Evolutionary conservation across 2,113 vertebrate species (phyloP).

Genomic region (Mobula birostris): DNA sequence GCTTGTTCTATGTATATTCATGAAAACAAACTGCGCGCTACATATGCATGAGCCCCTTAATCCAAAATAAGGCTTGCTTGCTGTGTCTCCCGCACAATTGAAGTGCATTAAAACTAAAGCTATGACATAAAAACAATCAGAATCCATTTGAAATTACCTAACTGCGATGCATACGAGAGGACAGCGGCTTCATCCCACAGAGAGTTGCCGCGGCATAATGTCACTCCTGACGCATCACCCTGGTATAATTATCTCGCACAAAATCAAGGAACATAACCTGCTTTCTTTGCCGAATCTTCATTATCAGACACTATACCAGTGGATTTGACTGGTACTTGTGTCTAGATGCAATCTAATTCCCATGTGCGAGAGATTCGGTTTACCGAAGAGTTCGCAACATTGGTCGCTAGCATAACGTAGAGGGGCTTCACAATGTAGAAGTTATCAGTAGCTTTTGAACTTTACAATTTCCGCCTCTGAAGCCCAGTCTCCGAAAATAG

Average conservation of each 20-base stretch:
- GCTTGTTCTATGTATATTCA: constrained; percentile 7
- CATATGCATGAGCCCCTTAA: constrained; percentile 28
- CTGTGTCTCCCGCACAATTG: not conserved
- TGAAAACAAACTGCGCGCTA: not conserved
- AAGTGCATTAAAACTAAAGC: not conserved
- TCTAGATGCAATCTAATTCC: not conserved
- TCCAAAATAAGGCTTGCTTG: constrained; percentile 31
- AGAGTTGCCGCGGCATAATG: not conserved
- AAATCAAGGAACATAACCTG: not conserved
- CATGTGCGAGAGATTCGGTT: too few relatives aligned
- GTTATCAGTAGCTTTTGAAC: not conserved
- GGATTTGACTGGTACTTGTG: too few relatives aligned
- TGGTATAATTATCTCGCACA: not conserved
- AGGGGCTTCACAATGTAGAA: not conserved
- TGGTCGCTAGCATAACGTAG: not conserved
- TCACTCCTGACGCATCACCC: not conserved
- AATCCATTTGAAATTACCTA: constrained; percentile 6
- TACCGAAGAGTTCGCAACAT: not conserved
- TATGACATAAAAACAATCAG: not conserved
- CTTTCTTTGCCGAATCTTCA: not conserved
- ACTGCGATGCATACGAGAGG: not conserved
- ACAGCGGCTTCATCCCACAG: not conserved
- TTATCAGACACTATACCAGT: not conserved
- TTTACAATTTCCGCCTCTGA: too few relatives aligned
- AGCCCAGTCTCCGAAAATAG: not conserved